Conservation (phyloP, 2,113 vertebrate genomes). For the Glaucidium brasilianum region DNA sequence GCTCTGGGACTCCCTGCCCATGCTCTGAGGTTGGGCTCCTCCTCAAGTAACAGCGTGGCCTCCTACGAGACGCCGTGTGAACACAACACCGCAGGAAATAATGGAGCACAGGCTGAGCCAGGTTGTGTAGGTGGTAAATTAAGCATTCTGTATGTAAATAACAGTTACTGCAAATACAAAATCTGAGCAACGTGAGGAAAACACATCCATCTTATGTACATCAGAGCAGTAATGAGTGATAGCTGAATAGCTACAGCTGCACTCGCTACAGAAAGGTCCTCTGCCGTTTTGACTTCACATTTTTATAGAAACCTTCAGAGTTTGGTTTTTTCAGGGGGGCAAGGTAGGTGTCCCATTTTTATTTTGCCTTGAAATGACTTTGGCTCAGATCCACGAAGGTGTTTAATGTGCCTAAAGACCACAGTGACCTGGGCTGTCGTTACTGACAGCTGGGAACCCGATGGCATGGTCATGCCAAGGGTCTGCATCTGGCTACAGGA, state of each 20-base stretch:
- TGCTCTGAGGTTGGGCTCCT: background rate
- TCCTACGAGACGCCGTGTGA: accelerated
- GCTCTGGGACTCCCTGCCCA: background rate
- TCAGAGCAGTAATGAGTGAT: background rate
- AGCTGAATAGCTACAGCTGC: background rate
- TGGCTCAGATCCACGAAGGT: constrained; percentile 1
- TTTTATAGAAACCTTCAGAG: constrained; percentile 10
- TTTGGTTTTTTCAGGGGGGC: background rate
- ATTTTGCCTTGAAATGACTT: constrained; percentile 7
- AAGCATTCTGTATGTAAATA: constrained; percentile 2
- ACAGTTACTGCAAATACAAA: constrained; percentile 11
- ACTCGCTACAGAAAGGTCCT: background rate
- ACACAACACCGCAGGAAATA: background rate
- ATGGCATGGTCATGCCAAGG: background rate
- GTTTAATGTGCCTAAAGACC: background rate
- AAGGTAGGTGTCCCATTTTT: background rate
- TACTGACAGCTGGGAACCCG: background rate
- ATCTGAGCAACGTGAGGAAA: background rate
- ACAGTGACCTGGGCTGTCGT: background rate
- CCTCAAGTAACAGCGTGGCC: background rate
- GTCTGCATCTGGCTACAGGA: background rate
- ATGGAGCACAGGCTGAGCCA: background rate
- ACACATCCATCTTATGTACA: background rate
- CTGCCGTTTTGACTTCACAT: constrained; percentile 2
- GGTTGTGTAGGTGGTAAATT: background rate